A percentile compares a stretch with the other conserved stretches of the same genome.
Conservation (phyloP, 2,888 invertebrate species). For the Corbicula japonica region DNA sequence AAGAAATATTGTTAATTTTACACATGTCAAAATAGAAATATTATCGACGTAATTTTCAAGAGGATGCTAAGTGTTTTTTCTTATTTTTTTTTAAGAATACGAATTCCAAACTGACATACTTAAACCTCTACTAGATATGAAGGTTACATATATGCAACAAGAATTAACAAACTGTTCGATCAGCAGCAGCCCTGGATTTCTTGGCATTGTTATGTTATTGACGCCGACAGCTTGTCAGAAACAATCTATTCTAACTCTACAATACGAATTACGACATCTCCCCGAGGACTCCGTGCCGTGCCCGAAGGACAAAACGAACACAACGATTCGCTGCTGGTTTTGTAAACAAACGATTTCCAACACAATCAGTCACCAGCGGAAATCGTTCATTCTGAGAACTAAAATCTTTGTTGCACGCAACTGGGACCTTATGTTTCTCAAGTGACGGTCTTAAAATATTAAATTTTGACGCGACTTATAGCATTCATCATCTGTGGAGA, state of each 20-base stretch:
- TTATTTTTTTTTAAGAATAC: too few species aligned
- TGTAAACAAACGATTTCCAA: conserved; percentile 63
- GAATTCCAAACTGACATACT: too few species aligned
- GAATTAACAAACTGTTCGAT: not conserved
- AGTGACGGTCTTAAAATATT: not conserved
- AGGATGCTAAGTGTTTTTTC: too few species aligned
- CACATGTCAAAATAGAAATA: too few species aligned
- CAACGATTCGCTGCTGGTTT: conserved; percentile 42
- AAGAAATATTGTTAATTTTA: too few species aligned
- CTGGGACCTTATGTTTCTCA: conserved; percentile 33
- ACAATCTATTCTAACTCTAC: conserved; percentile 39
- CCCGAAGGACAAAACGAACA: conserved; percentile 25
- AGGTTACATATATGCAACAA: too few species aligned
- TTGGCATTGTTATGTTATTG: not conserved
- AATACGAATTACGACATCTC: conserved; percentile 53
- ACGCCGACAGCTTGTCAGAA: conserved; percentile 35
- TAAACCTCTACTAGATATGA: too few species aligned
- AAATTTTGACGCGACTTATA: not conserved
- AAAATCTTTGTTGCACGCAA: conserved; percentile 53
- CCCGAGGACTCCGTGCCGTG: conserved; percentile 21
- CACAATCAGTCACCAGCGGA: conserved; percentile 57
- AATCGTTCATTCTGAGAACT: conserved; percentile 52
- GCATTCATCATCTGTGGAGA: not conserved
- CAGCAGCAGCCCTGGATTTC: not conserved
- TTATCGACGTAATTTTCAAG: too few species aligned